Evolutionary conservation across 1,140 invertebrate species (phyloP).

Genomic region (Zaprionus davidi): DNA sequence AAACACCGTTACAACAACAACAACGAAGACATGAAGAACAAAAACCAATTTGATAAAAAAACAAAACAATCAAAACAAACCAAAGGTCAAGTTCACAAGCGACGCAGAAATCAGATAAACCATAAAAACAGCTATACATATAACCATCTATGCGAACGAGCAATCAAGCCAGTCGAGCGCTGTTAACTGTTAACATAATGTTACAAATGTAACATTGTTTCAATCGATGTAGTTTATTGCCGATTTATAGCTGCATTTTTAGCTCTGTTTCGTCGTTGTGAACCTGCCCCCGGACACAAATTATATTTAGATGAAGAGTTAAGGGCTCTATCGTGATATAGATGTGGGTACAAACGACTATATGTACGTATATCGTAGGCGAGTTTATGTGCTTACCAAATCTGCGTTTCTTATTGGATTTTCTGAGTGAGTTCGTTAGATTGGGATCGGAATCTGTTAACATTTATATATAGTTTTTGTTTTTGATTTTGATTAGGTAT

Average conservation of each 20-base stretch:
- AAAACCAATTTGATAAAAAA: slow-evolving; percentile 15
- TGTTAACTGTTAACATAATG: slow-evolving; percentile 3
- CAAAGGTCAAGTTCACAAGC: slow-evolving; percentile 52
- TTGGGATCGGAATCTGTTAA: slow-evolving; percentile 82
- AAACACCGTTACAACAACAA: slow-evolving; percentile 43
- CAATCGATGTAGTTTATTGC: background rate
- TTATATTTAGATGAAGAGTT: slow-evolving; percentile 1
- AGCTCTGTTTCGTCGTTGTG: background rate
- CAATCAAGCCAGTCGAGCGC: background rate
- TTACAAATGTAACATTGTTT: background rate
- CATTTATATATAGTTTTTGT: slow-evolving; percentile 23
- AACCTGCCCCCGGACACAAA: background rate
- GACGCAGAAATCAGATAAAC: background rate
- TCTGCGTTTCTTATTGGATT: slow-evolving; percentile 84
- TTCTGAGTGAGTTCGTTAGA: slow-evolving; percentile 84
- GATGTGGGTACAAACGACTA: slow-evolving; percentile 7
- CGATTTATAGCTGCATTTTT: background rate
- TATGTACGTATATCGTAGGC: slow-evolving; percentile 30
- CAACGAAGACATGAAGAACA: background rate
- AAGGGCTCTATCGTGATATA: background rate
- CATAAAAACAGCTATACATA: too few species aligned
- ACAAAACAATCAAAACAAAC: slow-evolving; percentile 23
- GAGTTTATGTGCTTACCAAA: slow-evolving; percentile 75
- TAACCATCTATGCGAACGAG: background rate
- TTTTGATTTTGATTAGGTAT: slow-evolving; percentile 37